A percentile compares a stretch with the other conserved stretches of the same genome.
Evolutionary conservation across 2,113 vertebrate species (phyloP).

Genomic region (Aegotheles bennettii): DNA sequence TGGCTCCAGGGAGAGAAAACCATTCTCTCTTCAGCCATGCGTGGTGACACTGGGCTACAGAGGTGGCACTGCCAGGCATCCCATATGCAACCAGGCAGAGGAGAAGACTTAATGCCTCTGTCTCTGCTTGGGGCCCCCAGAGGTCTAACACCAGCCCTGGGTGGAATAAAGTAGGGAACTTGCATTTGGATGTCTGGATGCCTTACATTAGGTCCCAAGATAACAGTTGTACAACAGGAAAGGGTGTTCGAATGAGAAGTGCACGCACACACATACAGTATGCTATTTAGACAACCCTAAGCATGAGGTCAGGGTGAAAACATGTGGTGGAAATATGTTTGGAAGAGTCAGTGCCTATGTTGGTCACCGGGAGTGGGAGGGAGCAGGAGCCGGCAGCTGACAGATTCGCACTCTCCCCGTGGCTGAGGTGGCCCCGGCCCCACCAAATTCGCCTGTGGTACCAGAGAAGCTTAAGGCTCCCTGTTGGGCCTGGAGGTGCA

Average conservation of each 20-base stretch:
- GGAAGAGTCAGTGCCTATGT: constrained; percentile 43
- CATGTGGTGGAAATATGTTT: constrained; percentile 72
- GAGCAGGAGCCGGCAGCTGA: constrained; percentile 46
- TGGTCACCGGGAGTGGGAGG: constrained; percentile 37
- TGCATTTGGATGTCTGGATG: neutral
- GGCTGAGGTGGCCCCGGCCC: neutral
- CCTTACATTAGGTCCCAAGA: constrained; percentile 27
- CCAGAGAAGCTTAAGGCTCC: neutral
- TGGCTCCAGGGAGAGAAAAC: neutral
- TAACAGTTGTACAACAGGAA: constrained; percentile 55
- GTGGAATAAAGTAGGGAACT: neutral
- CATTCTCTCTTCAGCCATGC: neutral
- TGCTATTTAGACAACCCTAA: constrained; percentile 58
- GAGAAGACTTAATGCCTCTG: neutral
- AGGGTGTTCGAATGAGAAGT: constrained; percentile 36
- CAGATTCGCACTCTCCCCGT: neutral
- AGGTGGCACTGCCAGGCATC: neutral
- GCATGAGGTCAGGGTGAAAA: constrained; percentile 61
- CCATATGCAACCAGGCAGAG: rapidly evolving
- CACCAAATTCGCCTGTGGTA: constrained; percentile 8
- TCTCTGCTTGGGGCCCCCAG: neutral
- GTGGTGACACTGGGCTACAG: neutral
- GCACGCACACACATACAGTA: constrained; percentile 43
- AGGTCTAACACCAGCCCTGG: neutral
- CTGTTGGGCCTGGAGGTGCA: neutral